Evolutionary conservation across 2,888 invertebrate genomes (phyloP).

Genomic region (Elegia similella): DNA sequence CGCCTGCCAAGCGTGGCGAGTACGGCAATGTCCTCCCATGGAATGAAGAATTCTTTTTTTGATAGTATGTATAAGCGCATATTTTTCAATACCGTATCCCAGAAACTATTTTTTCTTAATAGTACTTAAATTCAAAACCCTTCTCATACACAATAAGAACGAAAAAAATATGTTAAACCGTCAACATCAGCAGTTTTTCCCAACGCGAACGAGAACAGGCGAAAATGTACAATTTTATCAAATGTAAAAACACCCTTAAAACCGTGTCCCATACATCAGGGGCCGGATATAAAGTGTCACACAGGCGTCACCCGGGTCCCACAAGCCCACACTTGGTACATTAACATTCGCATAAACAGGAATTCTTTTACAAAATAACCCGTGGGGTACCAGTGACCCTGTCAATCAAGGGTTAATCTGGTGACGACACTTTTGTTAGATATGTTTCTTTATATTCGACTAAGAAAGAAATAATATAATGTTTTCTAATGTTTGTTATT

Average conservation of each 20-base stretch:
- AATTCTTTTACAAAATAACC: constrained; percentile 11
- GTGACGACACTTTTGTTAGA: background rate
- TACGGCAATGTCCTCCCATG: too few relatives aligned
- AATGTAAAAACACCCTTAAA: background rate
- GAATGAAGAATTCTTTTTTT: too few relatives aligned
- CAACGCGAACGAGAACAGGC: background rate
- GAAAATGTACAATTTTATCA: background rate
- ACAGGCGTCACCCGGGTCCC: constrained; percentile 6
- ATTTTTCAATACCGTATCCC: too few relatives aligned
- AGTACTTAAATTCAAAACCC: too few relatives aligned
- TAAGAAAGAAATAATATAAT: background rate
- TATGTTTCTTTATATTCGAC: background rate
- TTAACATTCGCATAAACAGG: constrained; percentile 12
- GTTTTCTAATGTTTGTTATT: too few relatives aligned
- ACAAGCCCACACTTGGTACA: constrained; percentile 11
- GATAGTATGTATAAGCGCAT: too few relatives aligned
- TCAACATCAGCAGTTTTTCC: too few relatives aligned
- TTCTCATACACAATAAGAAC: too few relatives aligned
- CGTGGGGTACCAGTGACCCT: background rate
- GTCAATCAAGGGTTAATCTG: constrained; percentile 6
- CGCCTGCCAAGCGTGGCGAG: too few relatives aligned
- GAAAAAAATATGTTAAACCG: too few relatives aligned
- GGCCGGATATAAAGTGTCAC: constrained; percentile 15
- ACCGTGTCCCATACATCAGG: constrained; percentile 14
- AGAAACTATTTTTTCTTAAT: too few relatives aligned